Base-by-base conservation (phyloP, 2,888 invertebrate genomes). In the Ephialtes manifestator region DNA sequence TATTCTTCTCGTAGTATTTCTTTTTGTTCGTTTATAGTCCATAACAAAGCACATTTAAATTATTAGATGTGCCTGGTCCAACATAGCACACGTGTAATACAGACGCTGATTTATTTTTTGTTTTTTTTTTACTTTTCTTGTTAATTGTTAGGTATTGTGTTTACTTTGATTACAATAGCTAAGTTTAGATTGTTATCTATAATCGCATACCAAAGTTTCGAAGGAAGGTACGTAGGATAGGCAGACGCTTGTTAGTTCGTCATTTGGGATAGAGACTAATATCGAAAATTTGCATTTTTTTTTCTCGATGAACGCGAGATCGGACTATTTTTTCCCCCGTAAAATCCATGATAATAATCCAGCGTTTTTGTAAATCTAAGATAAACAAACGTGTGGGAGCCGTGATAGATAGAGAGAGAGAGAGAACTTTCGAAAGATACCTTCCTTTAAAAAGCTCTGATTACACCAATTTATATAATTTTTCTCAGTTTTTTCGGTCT, bases 51-150 rank as follows among this genome's bases (percentile, higher is more conserved):
- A 90, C 88, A 89, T 90, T 88, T 85, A 87, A 91, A 88, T 86
- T 87, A 88, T 86, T 87, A 89, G 58, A 90, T 90, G 88, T 89
- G 90, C 89, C 90, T 91, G 91, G 91, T 91, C 90, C 91, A 89
- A 90, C 89, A 91, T 90, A 92, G 90, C 88, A 91, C 90, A 91
- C 90, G 89, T 90, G 87, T 91, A 89, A 88, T 90, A 92, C 89
- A 91, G 89, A 90, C 89, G 91, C 85, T 89, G 87, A 90, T 90
- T 89, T 88, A 87, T 88, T 88, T 81, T 89, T 81, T 81, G 63
- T 81, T 67, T 58, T 67, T 39, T 75, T 81, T 74, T 79, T 46
- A 53, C 39, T 74, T 79, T 75, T 46, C 77, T 75, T 87, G 85
- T 88, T 88, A 88, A 87, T 90, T 87, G 48, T 88, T 89, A 88